Evolutionary conservation across 2,797 vertebrate genomes (phyloP).

Genomic region (Centroberyx gerrardi): DNA sequence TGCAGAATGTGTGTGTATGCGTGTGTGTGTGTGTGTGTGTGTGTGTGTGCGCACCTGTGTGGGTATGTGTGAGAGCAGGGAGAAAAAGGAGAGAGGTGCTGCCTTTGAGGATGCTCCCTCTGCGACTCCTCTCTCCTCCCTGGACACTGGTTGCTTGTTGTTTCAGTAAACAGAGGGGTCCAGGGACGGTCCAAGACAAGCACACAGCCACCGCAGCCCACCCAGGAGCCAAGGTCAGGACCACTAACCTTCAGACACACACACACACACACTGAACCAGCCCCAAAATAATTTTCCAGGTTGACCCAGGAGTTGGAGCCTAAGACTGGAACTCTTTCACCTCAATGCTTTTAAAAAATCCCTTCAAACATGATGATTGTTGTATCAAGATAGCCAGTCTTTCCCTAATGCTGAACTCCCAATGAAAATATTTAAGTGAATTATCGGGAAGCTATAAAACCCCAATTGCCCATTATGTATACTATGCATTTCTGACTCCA

Average conservation of each 20-base stretch:
- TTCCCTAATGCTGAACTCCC: background rate
- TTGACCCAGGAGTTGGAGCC: conserved; percentile 26
- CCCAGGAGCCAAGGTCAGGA: conserved; percentile 77
- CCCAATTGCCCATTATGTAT: conserved; percentile 30
- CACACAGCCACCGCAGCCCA: conserved; percentile 74
- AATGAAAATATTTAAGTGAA: conserved; percentile 30
- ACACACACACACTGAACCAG: conserved; percentile 31
- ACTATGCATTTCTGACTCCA: conserved; percentile 38
- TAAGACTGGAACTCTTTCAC: conserved; percentile 39
- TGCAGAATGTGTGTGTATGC: conserved; percentile 8
- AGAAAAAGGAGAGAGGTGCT: conserved; percentile 43
- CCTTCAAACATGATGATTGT: conserved; percentile 16
- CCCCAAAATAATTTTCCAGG: conserved; percentile 37
- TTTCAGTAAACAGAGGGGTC: conserved; percentile 77
- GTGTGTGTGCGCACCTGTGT: conserved; percentile 17
- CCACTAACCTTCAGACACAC: conserved; percentile 58
- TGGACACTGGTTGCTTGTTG: conserved; percentile 73
- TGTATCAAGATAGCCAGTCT: conserved; percentile 15
- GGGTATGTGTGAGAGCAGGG: background rate
- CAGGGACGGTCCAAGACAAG: conserved; percentile 76
- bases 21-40: background rate
- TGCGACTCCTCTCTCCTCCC: conserved; percentile 62
- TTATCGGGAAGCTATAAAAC: conserved; percentile 32
- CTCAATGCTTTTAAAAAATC: conserved; percentile 3
- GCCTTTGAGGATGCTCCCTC: conserved; percentile 71